phyloP scores from a whole-genome alignment of 2,797 vertebrate genomes.

The Poecile montanus region DNA sequence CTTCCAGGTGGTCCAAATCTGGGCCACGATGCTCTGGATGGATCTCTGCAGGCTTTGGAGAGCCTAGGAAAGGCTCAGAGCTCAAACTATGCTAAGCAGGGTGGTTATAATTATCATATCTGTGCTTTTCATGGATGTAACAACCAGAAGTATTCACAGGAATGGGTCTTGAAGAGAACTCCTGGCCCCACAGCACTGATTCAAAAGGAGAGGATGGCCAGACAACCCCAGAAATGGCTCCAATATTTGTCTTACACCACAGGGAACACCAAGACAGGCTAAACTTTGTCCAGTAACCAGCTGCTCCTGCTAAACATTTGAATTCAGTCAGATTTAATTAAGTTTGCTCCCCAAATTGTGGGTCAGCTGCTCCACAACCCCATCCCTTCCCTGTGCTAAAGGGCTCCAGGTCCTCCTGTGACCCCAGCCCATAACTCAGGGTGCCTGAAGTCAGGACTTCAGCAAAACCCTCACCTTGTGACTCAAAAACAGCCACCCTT shows the following conservation, averaged over 20 bases:
- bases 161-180: not conserved
- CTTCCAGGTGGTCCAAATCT: not conserved
- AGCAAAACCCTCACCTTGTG: not conserved
- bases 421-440: not conserved
- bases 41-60: not conserved
- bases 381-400: not conserved
- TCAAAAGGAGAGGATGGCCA: not conserved
- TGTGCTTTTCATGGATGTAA: not conserved
- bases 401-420: not conserved
- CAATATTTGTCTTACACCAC: not conserved
- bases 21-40: not conserved
- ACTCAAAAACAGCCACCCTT: not conserved
- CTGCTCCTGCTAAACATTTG: not conserved
- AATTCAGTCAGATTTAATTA: not conserved
- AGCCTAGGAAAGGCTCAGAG: not conserved
- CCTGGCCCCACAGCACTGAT: not conserved
- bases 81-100: not conserved
- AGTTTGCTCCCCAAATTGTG: not conserved
- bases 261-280: not conserved
- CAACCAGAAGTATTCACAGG: not conserved
- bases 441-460: accelerated
- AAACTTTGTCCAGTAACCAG: not conserved
- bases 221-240: accelerated
- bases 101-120: not conserved
- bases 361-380: not conserved